Evolutionary conservation across 2,113 vertebrate species (phyloP).

Genomic region (Tragelaphus buxtoni): DNA sequence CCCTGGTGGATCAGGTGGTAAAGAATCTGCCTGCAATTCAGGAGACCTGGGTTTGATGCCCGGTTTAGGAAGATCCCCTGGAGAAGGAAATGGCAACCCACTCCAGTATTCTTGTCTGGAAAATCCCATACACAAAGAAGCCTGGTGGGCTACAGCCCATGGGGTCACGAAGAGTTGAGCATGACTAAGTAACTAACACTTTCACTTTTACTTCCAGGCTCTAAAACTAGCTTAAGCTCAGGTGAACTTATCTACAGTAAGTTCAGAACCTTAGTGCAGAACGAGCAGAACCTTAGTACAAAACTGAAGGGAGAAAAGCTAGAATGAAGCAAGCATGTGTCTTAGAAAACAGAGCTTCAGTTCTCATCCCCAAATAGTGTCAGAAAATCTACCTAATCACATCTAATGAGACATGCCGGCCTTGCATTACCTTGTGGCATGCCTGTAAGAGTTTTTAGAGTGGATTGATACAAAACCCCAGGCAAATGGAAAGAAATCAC

Average conservation of each 20-base stretch:
- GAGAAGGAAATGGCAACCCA: neutral
- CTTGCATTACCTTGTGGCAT: neutral
- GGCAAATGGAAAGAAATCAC: neutral
- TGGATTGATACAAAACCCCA: neutral
- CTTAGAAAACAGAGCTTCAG: neutral
- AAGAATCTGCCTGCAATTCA: neutral
- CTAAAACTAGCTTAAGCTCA: neutral
- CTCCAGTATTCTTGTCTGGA: neutral
- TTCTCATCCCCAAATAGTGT: neutral
- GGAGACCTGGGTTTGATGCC: neutral
- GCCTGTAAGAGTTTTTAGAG: neutral
- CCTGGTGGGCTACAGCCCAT: neutral
- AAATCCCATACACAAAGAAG: neutral
- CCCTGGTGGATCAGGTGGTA: neutral
- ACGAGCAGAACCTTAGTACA: neutral
- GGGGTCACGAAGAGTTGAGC: neutral
- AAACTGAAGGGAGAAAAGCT: neutral
- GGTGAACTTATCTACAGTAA: neutral
- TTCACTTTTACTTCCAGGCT: neutral
- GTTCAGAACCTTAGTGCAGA: neutral
- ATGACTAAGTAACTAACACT: neutral
- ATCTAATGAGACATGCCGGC: neutral
- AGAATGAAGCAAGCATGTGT: neutral
- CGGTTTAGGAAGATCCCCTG: neutral
- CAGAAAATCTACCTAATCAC: neutral